phyloP scores from a whole-genome alignment of 2,888 invertebrate species.

The Unio pictorum region DNA sequence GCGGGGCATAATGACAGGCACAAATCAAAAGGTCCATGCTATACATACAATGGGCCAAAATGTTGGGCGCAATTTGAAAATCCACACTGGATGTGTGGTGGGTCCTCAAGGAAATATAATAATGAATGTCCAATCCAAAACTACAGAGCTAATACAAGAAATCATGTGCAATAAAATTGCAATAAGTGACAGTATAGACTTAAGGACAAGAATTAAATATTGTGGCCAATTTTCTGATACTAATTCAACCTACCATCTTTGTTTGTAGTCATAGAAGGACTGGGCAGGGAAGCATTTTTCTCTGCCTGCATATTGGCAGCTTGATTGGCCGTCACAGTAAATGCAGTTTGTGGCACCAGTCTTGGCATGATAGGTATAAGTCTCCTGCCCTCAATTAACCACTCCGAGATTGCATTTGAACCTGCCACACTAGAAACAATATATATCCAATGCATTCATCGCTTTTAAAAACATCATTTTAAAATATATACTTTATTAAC shows the following conservation, averaged over 20 bases:
- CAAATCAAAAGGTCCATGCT: too few relatives aligned
- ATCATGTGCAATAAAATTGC: too few relatives aligned
- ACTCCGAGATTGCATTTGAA: slow-evolving; percentile 77
- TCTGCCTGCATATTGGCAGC: slow-evolving; percentile 79
- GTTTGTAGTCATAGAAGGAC: slow-evolving; percentile 62
- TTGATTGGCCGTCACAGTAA: slow-evolving; percentile 87
- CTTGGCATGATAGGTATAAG: slow-evolving; percentile 87
- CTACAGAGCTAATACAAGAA: too few relatives aligned
- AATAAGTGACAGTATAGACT: too few relatives aligned
- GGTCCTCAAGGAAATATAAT: too few relatives aligned
- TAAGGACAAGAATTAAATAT: not conserved
- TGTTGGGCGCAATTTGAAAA: too few relatives aligned
- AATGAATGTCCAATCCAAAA: too few relatives aligned
- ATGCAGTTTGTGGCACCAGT: slow-evolving; percentile 87
- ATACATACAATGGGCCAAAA: too few relatives aligned
- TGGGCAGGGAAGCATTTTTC: slow-evolving; percentile 75
- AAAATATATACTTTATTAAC: not conserved
- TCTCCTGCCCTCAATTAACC: slow-evolving; percentile 90
- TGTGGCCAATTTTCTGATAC: slow-evolving; percentile 2
- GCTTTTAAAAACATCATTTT: not conserved
- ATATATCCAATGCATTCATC: not conserved
- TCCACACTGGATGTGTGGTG: too few relatives aligned
- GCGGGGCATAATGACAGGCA: too few relatives aligned
- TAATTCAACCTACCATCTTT: slow-evolving; percentile 52
- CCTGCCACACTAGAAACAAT: slow-evolving; percentile 73